Evolutionary conservation across 2,113 vertebrate genomes (phyloP).

Genomic region (Protobothrops mucrosquamatus): DNA sequence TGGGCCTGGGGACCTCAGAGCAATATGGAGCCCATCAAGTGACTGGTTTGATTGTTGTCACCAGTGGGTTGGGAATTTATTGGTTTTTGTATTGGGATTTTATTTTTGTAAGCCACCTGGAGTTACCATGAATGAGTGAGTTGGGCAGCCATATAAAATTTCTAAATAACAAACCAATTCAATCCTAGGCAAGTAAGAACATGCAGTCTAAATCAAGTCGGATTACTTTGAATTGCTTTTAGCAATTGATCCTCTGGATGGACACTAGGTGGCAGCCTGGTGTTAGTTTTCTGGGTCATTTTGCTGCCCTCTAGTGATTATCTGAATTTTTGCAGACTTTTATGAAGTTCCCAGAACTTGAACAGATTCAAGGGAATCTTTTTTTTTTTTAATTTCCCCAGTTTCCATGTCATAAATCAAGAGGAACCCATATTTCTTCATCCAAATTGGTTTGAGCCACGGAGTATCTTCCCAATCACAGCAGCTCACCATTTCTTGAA

Average conservation of each 20-base stretch:
- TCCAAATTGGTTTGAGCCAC: background rate
- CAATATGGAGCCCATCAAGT: no score
- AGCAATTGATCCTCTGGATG: background rate
- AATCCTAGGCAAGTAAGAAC: background rate
- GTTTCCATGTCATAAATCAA: background rate
- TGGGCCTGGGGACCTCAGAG: no score
- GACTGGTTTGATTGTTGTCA: no score
- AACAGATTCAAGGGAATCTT: background rate
- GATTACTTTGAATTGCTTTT: background rate
- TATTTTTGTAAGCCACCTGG: no score
- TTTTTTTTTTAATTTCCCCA: background rate
- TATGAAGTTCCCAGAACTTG: background rate
- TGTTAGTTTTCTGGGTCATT: background rate
- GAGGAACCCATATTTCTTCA: background rate
- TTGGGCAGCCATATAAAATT: no score
- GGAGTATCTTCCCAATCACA: background rate
- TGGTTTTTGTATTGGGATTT: no score
- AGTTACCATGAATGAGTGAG: no score
- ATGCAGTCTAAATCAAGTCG: background rate
- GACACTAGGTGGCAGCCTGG: background rate
- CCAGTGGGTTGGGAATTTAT: no score
- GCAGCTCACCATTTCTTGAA: background rate
- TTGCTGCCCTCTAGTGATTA: background rate
- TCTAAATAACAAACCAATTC: no score
- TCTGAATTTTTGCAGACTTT: background rate